phyloP scores from a whole-genome alignment of 64 coral and sea anemone genomes.

The Catalaphyllia jardinei region DNA sequence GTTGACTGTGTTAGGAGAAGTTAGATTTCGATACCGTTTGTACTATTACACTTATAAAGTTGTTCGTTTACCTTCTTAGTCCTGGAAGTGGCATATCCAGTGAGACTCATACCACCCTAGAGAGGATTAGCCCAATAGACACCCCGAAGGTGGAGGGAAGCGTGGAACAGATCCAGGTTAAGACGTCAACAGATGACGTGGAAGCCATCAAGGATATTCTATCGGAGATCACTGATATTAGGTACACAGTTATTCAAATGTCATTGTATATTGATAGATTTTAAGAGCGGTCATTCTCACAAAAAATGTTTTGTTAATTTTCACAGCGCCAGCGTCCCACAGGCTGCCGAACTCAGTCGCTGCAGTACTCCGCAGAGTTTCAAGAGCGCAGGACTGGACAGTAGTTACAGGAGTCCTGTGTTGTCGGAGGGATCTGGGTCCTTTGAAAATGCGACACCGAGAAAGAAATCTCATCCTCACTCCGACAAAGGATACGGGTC shows the following conservation, averaged over 20 bases:
- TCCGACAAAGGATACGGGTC: conserved; percentile 90
- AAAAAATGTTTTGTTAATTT: neutral
- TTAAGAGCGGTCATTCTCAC: too few species aligned
- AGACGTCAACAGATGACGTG: conserved; percentile 15
- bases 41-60: neutral
- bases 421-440: conserved; percentile 35
- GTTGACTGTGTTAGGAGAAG: neutral
- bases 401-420: neutral
- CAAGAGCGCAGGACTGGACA: neutral
- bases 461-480: conserved; percentile 72
- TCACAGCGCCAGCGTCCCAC: neutral
- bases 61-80: neutral
- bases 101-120: neutral
- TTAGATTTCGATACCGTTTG: too few species aligned
- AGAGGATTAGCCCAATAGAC: neutral
- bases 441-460: conserved; percentile 46
- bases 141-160: neutral
- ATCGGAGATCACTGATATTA: conserved; percentile 68
- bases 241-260: conserved; percentile 19
- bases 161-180: conserved; percentile 29
- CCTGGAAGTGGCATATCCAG: neutral
- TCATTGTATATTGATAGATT: neutral
- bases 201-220: conserved; percentile 79
- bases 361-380: conserved; percentile 53
- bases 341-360: conserved; percentile 16